Base-by-base conservation (phyloP, 2,113 vertebrate species). In the Silurus glanis region DNA sequence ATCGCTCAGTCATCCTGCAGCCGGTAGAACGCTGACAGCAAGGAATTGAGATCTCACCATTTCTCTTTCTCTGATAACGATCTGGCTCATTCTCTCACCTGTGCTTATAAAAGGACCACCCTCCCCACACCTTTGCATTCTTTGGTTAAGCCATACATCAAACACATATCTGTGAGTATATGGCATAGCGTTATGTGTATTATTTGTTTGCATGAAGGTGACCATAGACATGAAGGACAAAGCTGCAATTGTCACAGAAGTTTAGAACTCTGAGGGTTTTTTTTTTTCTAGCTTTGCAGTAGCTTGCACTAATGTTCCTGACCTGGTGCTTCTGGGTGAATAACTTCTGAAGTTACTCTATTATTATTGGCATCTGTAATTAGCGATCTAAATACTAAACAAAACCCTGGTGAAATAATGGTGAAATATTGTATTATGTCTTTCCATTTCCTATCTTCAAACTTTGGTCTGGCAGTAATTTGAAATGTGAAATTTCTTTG, bases 1-100 rank as follows among this genome's bases (percentile, higher is more conserved):
- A 85, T 59, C 75, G 61, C 82, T 82, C 71, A 4, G 71, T 87
- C 83, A 85, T 85, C 79, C 61, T 59, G 62, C 13, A 25, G 10
- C 59, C 75, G 49, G 55, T 21, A 67, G 80, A n/a, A 83, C 9
- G 3, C 56, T 3, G 87, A 74, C 88, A 83, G 82, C 72, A 64
- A 37, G 51, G 16, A 51, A 87, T 80, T 74, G 61, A 87, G 85
- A 85, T 64, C 28, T 82, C 64, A 23, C 58, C 21, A 76, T 80
- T 58, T 21, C 45, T 69, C 72, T 62, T 58, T 84, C 76, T 67
- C 47, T 8, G 87, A 80, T 90, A 88, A 87, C 83, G 85, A 88
- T 86, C 89, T 82, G 64, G 23, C 71, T 82, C 74, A n/a, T 85
- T 58, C 64, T 80, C 51, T 87, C 51, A 88, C 80, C 19, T 85